A percentile compares a stretch with the other conserved stretches of the same genome.
phyloP scores from a whole-genome alignment of 2,888 invertebrate genomes.

The Aspidiotus destructor region DNA sequence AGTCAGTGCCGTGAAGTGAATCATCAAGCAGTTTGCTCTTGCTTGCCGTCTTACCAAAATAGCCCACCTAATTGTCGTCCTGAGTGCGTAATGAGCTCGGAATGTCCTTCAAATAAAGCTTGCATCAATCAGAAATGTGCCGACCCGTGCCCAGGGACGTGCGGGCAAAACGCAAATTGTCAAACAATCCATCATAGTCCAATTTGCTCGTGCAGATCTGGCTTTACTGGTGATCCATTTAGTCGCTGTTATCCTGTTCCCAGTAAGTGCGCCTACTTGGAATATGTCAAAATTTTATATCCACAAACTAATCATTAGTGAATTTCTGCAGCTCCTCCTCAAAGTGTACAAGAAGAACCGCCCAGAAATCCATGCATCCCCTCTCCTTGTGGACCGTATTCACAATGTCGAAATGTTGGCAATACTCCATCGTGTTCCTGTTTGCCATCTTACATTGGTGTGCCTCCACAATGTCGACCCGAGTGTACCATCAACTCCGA shows the following conservation, averaged over 20 bases:
- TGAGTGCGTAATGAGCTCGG: slow-evolving; percentile 61
- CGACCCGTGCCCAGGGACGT: slow-evolving; percentile 64
- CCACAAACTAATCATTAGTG: slow-evolving; percentile 2
- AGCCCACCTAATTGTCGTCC: slow-evolving; percentile 60
- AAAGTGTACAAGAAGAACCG: slow-evolving; percentile 41
- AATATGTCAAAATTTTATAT: not conserved
- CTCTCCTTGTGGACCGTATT: slow-evolving; percentile 64
- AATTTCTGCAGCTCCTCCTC: slow-evolving; percentile 40
- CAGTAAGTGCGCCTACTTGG: slow-evolving; percentile 43
- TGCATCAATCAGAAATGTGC: slow-evolving; percentile 60
- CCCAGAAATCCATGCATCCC: slow-evolving; percentile 55
- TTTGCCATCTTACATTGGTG: slow-evolving; percentile 55
- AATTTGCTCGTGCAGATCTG: slow-evolving; percentile 56
- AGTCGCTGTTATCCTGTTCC: slow-evolving; percentile 48
- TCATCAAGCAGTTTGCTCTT: slow-evolving; percentile 60
- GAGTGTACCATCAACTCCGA: slow-evolving; percentile 45
- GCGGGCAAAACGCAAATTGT: slow-evolving; percentile 61
- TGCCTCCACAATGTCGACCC: slow-evolving; percentile 47
- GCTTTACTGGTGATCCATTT: slow-evolving; percentile 58
- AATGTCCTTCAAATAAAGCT: slow-evolving; percentile 60
- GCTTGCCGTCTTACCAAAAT: slow-evolving; percentile 54
- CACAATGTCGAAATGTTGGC: slow-evolving; percentile 53
- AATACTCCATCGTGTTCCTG: slow-evolving; percentile 61
- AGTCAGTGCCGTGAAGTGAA: slow-evolving; percentile 54
- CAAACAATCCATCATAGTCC: slow-evolving; percentile 68